Evolutionary conservation across 2,797 vertebrate genomes (phyloP).

Genomic region (Hoplostethus mediterraneus): DNA sequence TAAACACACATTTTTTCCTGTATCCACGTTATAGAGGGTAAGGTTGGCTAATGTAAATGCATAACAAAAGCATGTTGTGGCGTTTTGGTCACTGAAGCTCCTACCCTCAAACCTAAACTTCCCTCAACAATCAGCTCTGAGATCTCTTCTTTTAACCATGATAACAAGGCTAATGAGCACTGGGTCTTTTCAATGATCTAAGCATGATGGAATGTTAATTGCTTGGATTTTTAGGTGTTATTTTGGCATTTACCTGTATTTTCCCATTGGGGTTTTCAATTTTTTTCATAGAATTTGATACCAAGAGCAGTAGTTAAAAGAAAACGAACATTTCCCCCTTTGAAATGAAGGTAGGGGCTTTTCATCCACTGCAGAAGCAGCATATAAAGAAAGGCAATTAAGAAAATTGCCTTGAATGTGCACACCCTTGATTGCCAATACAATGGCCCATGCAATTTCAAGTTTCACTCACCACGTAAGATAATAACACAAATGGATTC

Average conservation of each 20-base stretch:
- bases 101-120: neutral
- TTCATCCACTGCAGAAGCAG: conserved; percentile 43
- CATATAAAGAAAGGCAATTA: conserved; percentile 42
- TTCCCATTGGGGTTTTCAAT: neutral
- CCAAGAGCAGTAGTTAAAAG: conserved; percentile 25
- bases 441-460: conserved; percentile 51
- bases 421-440: conserved; percentile 43
- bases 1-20: too few species aligned
- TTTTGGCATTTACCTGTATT: too few species aligned
- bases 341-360: conserved; percentile 4
- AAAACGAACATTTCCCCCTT: conserved; percentile 25
- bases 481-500: conserved; percentile 58
- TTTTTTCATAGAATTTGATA: neutral
- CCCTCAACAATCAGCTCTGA: neutral
- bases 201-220: neutral
- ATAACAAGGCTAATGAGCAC: neutral
- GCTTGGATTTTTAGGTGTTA: neutral
- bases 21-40: too few species aligned
- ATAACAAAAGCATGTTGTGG: neutral
- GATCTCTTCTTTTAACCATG: neutral
- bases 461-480: conserved; percentile 44
- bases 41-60: too few species aligned
- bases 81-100: neutral
- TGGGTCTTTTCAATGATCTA: neutral
- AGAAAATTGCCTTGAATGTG: conserved; percentile 50